phyloP scores from a whole-genome alignment of 37 sponge, comb jelly and placozoan genomes.

The Halisarca cf. caerulea region DNA sequence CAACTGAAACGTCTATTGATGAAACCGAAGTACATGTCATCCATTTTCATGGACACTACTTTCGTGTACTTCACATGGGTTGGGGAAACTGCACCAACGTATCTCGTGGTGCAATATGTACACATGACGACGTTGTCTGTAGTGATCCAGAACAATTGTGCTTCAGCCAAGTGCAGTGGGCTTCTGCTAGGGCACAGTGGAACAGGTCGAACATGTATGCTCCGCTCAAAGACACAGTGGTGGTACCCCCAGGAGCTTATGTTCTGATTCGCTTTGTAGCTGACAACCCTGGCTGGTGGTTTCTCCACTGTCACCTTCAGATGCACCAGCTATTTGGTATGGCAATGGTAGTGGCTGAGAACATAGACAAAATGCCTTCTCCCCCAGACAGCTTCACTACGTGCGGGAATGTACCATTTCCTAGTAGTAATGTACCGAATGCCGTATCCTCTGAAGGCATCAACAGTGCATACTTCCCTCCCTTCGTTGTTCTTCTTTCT shows the following conservation, averaged over 20 bases:
- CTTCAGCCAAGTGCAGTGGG: neutral
- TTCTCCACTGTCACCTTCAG: conserved; percentile 55
- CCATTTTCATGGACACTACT: neutral
- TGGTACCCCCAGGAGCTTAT: conserved; percentile 35
- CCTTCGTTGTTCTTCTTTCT: no score
- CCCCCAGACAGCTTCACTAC: neutral
- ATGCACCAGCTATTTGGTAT: conserved; percentile 37
- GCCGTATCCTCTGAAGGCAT: no score
- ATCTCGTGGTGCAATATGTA: neutral
- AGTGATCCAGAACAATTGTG: neutral
- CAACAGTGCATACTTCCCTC: no score
- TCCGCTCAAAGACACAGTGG: conserved; percentile 47
- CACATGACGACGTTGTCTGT: neutral
- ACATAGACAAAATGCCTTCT: neutral
- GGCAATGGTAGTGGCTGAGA: conserved; percentile 40
- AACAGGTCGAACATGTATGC: neutral
- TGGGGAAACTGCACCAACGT: neutral
- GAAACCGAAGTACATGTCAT: neutral
- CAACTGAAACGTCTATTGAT: neutral
- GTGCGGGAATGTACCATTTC: neutral
- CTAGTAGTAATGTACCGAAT: no score
- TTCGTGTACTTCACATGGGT: neutral
- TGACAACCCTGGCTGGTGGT: conserved; percentile 56
- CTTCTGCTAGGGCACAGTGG: neutral
- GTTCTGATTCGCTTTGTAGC: conserved; percentile 33